These are phyloP conservation scores for Morpho deidamia DNA, from an alignment of 2,888 invertebrate genomes.

Conservation along the genomic window DNA sequence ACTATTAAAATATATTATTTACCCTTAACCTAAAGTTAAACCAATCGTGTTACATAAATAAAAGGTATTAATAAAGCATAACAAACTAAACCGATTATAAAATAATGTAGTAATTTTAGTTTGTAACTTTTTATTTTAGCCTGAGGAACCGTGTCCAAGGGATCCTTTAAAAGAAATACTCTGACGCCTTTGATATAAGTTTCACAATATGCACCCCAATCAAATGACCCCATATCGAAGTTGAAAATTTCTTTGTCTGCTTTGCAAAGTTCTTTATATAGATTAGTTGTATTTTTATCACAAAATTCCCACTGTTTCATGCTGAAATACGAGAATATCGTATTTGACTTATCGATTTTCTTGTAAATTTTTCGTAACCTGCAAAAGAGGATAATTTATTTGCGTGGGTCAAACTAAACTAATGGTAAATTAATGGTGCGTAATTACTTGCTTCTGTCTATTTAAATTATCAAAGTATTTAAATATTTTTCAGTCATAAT, in stretches of 20 bases:
- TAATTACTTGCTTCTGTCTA: too few relatives aligned
- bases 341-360: slow-evolving; percentile 85
- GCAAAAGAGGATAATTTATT: slow-evolving; percentile 26
- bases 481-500: too few relatives aligned
- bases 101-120: slow-evolving; percentile 42
- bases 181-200: slow-evolving; percentile 84
- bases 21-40: too few relatives aligned
- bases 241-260: slow-evolving; percentile 80
- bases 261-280: slow-evolving; percentile 73
- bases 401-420: too few relatives aligned
- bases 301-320: slow-evolving; percentile 84
- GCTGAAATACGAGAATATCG: slow-evolving; percentile 85
- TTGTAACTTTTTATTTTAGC: slow-evolving; percentile 64
- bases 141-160: slow-evolving; percentile 80
- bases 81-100: slow-evolving; percentile 9
- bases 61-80: slow-evolving; percentile 35
- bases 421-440: too few relatives aligned
- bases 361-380: slow-evolving; percentile 86
- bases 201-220: slow-evolving; percentile 84
- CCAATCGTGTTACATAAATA: slow-evolving; percentile 28
- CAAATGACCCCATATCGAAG: slow-evolving; percentile 80
- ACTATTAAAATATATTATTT: too few relatives aligned
- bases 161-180: slow-evolving; percentile 86
- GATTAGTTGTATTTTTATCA: slow-evolving; percentile 74
- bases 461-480: too few relatives aligned